phyloP scores from a whole-genome alignment of 2,888 invertebrate genomes.

The Matsumyia berberina region DNA sequence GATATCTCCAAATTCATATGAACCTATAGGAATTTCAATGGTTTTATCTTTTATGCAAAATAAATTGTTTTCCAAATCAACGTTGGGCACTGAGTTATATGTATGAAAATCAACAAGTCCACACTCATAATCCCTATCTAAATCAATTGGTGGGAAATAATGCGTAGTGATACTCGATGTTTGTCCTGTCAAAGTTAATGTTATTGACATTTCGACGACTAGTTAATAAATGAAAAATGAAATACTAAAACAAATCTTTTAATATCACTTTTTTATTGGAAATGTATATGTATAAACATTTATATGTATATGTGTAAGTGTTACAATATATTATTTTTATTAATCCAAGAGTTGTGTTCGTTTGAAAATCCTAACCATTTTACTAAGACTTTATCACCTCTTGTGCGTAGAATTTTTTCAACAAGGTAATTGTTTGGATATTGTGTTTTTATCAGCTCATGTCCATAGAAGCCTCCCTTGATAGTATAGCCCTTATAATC shows the following conservation, averaged over 20 bases:
- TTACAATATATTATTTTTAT: slow-evolving; percentile 63
- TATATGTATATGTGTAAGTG: not conserved
- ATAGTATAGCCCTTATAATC: slow-evolving; percentile 78
- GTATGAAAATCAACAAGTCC: slow-evolving; percentile 79
- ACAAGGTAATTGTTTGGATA: slow-evolving; percentile 79
- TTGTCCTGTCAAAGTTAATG: slow-evolving; percentile 78
- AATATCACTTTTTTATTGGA: not conserved
- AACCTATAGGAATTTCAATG: slow-evolving; percentile 78
- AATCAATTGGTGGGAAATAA: slow-evolving; percentile 60
- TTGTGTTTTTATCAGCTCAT: slow-evolving; percentile 79
- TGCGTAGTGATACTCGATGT: slow-evolving; percentile 75
- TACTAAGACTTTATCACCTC: slow-evolving; percentile 68
- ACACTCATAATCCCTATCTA: slow-evolving; percentile 78
- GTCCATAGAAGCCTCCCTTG: slow-evolving; percentile 79
- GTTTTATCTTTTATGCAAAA: slow-evolving; percentile 77
- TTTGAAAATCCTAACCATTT: slow-evolving; percentile 78
- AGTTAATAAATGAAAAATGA: not conserved
- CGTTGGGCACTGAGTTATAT: slow-evolving; percentile 78
- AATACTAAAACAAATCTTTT: not conserved
- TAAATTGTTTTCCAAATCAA: slow-evolving; percentile 80
- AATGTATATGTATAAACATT: too few species aligned
- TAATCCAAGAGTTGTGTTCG: slow-evolving; percentile 78
- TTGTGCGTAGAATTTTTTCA: slow-evolving; percentile 78
- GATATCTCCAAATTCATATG: slow-evolving; percentile 80
- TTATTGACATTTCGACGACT: slow-evolving; percentile 75